A percentile compares a stretch with the other conserved stretches of the same genome.
phyloP scores from a whole-genome alignment of 2,113 vertebrate species.

The Plotosus lineatus region DNA sequence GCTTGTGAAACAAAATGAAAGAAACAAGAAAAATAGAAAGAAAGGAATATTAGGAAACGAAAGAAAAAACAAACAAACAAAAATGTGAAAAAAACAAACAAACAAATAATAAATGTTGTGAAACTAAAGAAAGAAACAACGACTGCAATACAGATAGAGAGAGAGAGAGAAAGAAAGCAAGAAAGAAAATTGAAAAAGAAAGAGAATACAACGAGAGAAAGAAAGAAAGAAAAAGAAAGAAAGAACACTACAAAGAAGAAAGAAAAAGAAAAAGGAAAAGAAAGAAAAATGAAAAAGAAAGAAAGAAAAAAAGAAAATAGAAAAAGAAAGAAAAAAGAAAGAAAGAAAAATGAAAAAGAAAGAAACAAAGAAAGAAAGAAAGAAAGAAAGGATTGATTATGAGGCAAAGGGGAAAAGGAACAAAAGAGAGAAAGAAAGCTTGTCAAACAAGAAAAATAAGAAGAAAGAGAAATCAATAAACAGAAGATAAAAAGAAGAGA shows the following conservation, averaged over 20 bases:
- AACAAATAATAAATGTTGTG: background rate
- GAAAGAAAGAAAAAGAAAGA: background rate
- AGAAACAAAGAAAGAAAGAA: constrained; percentile 2
- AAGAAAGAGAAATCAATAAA: too few relatives aligned
- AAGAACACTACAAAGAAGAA: background rate
- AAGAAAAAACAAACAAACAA: background rate
- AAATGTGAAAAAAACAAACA: background rate
- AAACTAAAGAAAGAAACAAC: background rate
- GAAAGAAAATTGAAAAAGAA: too few relatives aligned
- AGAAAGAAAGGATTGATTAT: background rate
- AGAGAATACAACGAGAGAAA: background rate
- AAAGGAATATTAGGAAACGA: background rate
- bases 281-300: background rate
- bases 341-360: background rate
- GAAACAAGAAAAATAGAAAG: too few relatives aligned
- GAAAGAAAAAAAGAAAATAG: background rate
- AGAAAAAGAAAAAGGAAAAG: background rate
- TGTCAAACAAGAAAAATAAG: too few relatives aligned
- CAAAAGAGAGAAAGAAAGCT: too few relatives aligned
- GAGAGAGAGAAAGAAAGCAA: background rate
- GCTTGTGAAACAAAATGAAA: too few relatives aligned
- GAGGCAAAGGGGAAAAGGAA: too few relatives aligned
- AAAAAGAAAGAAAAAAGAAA: background rate
- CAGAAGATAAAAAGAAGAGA: too few relatives aligned
- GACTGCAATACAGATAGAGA: background rate